A percentile compares a stretch with the other conserved stretches of the same genome.
Conservation (phyloP, 2,888 invertebrate genomes). For the Tetragonisca angustula region DNA sequence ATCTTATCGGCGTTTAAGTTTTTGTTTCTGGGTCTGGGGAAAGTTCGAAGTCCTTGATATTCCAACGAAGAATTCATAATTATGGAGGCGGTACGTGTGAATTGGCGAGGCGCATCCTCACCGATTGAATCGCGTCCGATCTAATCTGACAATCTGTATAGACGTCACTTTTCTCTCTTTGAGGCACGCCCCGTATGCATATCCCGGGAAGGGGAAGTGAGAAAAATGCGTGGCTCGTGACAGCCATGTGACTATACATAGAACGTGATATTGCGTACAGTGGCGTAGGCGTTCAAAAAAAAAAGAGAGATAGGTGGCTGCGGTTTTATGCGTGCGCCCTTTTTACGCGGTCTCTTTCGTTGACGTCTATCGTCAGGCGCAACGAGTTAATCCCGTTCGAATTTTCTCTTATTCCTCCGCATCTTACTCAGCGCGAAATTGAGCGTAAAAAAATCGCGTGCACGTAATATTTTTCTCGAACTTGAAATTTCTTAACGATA, state of each 20-base stretch:
- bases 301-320: not conserved
- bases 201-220: slow-evolving; percentile 9
- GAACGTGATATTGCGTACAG: slow-evolving; percentile 29
- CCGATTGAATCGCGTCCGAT: slow-evolving; percentile 25
- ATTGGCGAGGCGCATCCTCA: slow-evolving; percentile 22
- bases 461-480: fast-evolving
- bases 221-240: slow-evolving; percentile 38
- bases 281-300: slow-evolving; percentile 21
- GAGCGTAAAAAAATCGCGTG: not conserved
- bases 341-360: not conserved
- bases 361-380: not conserved
- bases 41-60: not conserved
- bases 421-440: fast-evolving
- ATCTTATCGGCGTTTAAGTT: not conserved
- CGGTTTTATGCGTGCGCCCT: not conserved
- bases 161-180: slow-evolving; percentile 38
- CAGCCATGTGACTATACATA: slow-evolving; percentile 41
- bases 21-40: not conserved
- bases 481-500: fast-evolving
- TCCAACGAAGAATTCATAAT: not conserved
- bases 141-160: slow-evolving; percentile 14
- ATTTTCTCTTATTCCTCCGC: not conserved
- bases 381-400: not conserved
- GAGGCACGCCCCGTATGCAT: slow-evolving; percentile 4
- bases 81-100: not conserved